phyloP scores from a whole-genome alignment of 2,113 vertebrate species.

The Triplophysa siluroides region DNA sequence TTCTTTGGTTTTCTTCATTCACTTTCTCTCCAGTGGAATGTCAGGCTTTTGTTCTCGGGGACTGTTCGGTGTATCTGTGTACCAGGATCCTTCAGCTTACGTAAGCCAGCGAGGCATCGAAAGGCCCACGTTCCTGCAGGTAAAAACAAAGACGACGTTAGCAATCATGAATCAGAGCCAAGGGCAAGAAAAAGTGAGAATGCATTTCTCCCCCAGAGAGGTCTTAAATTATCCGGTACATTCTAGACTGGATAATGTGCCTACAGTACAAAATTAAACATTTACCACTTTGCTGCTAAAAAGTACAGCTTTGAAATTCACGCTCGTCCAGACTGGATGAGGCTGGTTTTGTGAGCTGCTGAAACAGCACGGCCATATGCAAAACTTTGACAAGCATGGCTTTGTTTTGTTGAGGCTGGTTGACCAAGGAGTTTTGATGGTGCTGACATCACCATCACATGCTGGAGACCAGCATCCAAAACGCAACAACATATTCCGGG shows the following conservation, averaged over 20 bases:
- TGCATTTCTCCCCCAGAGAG: background rate
- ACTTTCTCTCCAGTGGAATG: conserved; percentile 43
- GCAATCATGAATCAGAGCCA: conserved; percentile 31
- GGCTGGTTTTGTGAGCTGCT: no score
- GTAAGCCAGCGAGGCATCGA: conserved; percentile 49
- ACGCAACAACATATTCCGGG: no score
- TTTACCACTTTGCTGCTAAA: background rate
- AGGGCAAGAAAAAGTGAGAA: conserved; percentile 4
- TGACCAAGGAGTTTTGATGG: no score
- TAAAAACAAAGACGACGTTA: conserved; percentile 51
- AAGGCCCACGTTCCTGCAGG: conserved; percentile 60
- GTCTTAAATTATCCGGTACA: background rate
- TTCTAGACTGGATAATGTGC: background rate
- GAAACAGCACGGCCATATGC: no score
- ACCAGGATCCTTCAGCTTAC: conserved; percentile 44
- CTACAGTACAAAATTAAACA: background rate
- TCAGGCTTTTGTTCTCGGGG: conserved; percentile 28
- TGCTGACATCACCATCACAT: no score
- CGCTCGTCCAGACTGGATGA: no score
- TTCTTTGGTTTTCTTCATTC: conserved; percentile 36
- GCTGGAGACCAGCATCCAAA: no score
- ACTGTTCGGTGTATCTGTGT: conserved; percentile 35
- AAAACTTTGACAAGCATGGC: no score
- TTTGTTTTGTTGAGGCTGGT: no score
- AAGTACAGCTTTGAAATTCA: no score